Conservation (phyloP, 1,140 invertebrate species). For the Neelides sp. region DNA sequence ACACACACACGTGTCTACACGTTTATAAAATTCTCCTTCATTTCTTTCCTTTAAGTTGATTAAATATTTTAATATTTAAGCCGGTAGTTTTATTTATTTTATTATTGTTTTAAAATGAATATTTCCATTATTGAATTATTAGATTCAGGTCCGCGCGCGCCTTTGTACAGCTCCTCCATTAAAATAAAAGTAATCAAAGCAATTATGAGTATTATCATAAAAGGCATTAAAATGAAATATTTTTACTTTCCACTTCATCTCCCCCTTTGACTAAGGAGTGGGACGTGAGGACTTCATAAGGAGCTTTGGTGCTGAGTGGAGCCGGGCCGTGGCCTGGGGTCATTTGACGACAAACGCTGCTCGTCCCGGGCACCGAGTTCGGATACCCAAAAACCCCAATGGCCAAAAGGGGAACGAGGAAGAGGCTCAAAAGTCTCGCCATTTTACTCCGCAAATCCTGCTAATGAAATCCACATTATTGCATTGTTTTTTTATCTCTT, state of each 20-base stretch:
- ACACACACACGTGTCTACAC: no score
- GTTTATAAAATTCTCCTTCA: neutral
- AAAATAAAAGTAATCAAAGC: no score
- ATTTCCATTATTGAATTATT: no score
- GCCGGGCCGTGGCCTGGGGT: constrained; percentile 6
- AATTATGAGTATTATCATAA: no score
- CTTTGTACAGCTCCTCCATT: no score
- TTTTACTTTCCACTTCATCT: constrained; percentile 6
- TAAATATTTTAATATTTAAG: neutral
- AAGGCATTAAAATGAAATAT: neutral
- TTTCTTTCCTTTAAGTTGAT: neutral
- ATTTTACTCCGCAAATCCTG: no score
- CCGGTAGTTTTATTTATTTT: no score
- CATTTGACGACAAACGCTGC: constrained; percentile 11
- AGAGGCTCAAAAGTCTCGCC: no score
- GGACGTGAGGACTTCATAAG: neutral
- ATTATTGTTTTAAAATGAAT: no score
- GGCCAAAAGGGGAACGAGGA: neutral
- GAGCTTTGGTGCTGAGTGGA: neutral
- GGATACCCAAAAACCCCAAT: neutral
- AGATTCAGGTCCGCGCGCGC: no score
- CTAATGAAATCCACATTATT: no score
- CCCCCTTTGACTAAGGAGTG: neutral
- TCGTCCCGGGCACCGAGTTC: neutral
- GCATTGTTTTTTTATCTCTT: no score